Base-by-base conservation (phyloP, 37 sponge, comb jelly and placozoan species). In the Haliclona indistincta region DNA sequence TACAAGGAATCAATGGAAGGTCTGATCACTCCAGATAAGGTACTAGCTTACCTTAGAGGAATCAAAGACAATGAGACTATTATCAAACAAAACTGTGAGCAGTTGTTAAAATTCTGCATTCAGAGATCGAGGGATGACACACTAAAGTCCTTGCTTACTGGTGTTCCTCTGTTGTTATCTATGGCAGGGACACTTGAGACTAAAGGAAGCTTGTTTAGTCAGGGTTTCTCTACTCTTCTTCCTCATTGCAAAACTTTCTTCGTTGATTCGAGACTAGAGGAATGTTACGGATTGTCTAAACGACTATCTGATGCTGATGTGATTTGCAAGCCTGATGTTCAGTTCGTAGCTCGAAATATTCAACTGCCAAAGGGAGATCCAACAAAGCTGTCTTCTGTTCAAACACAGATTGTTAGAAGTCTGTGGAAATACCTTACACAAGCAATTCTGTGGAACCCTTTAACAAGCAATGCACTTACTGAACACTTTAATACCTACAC, bases 161-260 rank as follows among this genome's bases (percentile, higher is more conserved):
- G 55, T 45, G 63, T 72, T 35, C 86, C 86, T 19, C 75, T 86
- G 5, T 29, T 86, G 32, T 30, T 87, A 34, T 55, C 88, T 30
- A 17, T 42, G 1, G 68, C 81, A 56, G 78, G 73, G 28, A 25
- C 29, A 13, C 55, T 88, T 20, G 29, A 64, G 40, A 47, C 11
- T 17, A 35, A 33, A 38, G 19, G 45, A 15, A 19, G 39, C 22
- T 34, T 88, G 0, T 81, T 54, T 64, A 53, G 40, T 3, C 69
- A 67, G 25, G 43, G 34, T 3, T 77, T 26, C 51, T 35, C 67
- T 2, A 6, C 61, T 1, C 65, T 88, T 17, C 58, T 88, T 3
- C 88, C 88, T 56, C 68, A 71, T 37, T 22, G 36, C 19, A 43
- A 41, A 17, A 29, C 38, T 43, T 1, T 25, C 19, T 81, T 88